A percentile compares a stretch with the other conserved stretches of the same genome.
Evolutionary conservation across 2,888 invertebrate species (phyloP).

Genomic region (Muscina levida): DNA sequence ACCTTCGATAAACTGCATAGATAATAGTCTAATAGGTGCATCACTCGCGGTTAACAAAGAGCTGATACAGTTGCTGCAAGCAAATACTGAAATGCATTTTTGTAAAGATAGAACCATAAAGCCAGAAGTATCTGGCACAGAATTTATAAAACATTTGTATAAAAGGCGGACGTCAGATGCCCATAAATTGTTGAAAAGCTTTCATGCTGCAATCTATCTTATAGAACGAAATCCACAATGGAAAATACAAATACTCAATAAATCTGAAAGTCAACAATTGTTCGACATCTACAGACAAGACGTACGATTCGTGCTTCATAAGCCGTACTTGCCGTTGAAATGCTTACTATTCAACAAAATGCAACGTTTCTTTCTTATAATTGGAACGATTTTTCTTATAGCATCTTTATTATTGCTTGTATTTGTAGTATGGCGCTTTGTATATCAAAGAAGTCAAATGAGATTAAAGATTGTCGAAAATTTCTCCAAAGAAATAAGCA

Average conservation of each 20-base stretch:
- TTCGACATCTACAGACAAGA: conserved; percentile 78
- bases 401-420: conserved; percentile 77
- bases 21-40: conserved; percentile 82
- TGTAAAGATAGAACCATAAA: conserved; percentile 78
- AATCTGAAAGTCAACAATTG: conserved; percentile 79
- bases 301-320: conserved; percentile 73
- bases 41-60: conserved; percentile 84
- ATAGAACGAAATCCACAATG: conserved; percentile 87
- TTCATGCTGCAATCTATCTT: conserved; percentile 85
- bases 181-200: conserved; percentile 76
- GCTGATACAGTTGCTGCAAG: conserved; percentile 84
- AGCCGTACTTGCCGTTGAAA: conserved; percentile 77
- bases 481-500: conserved; percentile 76
- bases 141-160: conserved; percentile 82
- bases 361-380: conserved; percentile 76
- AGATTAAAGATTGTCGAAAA: conserved; percentile 72
- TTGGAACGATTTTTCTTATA: conserved; percentile 79
- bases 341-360: conserved; percentile 77
- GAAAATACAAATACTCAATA: conserved; percentile 84
- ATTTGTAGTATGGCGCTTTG: conserved; percentile 74
- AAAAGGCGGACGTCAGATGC: conserved; percentile 54
- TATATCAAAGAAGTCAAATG: conserved; percentile 71
- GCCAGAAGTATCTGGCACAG: conserved; percentile 84
- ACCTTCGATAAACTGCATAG: conserved; percentile 81
- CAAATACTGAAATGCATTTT: conserved; percentile 80